A percentile compares a stretch with the other conserved stretches of the same genome.
Conservation (phyloP, 2,888 invertebrate species). For the Sycophila texana region DNA sequence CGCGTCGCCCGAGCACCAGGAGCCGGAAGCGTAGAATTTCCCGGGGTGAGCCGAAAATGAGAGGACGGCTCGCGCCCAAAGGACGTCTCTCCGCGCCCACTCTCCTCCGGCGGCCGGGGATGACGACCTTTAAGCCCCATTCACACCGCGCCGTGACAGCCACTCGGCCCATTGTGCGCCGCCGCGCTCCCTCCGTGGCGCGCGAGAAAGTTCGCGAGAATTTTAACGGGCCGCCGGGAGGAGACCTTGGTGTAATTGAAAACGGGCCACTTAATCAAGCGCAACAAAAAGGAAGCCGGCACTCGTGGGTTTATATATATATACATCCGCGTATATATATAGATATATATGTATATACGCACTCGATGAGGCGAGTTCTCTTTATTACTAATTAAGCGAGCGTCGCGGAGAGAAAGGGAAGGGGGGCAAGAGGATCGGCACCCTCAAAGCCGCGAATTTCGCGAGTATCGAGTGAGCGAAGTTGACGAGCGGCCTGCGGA, state of each 20-base stretch:
- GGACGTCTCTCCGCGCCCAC: conserved; percentile 34
- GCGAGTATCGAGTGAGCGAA: conserved; percentile 13
- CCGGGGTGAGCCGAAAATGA: conserved; percentile 32
- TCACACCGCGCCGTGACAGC: conserved; percentile 16
- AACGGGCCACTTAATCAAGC: conserved; percentile 43
- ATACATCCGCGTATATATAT: too few relatives aligned
- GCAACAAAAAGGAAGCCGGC: not conserved
- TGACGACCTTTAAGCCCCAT: conserved; percentile 44
- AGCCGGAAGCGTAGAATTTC: conserved; percentile 33
- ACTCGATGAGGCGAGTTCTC: not conserved
- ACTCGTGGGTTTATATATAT: not conserved
- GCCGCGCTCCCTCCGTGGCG: too few relatives aligned
- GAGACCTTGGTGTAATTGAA: conserved; percentile 34
- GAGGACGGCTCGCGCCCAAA: conserved; percentile 18
- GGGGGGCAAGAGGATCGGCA: not conserved
- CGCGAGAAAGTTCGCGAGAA: not conserved
- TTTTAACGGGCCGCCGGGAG: conserved; percentile 1
- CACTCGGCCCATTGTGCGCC: too few relatives aligned
- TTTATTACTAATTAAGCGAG: conserved; percentile 47
- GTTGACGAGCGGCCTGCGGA: conserved; percentile 15
- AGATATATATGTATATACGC: not conserved
- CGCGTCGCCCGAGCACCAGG: not conserved
- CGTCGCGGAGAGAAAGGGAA: not conserved
- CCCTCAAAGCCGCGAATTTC: not conserved
- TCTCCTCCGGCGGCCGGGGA: conserved; percentile 35